Evolutionary conservation across 2,113 vertebrate genomes (phyloP), one percentile per base, ranked within the genome.

Genomic region (Tympanuchus pallidicinctus): DNA sequence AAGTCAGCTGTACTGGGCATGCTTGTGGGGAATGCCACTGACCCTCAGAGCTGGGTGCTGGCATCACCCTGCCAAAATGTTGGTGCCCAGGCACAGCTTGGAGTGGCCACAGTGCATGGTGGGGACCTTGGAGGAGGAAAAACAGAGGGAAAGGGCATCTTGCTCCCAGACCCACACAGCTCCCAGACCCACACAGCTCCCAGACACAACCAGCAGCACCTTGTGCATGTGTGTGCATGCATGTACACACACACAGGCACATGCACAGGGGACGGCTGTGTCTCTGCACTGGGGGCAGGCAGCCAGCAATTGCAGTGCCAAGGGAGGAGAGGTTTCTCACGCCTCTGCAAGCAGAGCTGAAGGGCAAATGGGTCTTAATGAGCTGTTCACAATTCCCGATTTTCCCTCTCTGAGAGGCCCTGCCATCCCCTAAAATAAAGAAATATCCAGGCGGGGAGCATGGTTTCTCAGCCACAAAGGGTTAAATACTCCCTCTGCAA

Each of bases 241-340:
- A 11, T 8, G 8, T 5, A 54, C 52, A 54, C 10, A 13, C 17
- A 7, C 25, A 38, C 9, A 36, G 36, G 15, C 69, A 32, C 38
- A 36, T 1, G 5, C 8, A 30, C 11, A 24, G 43, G 6, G 42
- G 19, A 21, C 11, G 5, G 42, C 71, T 71, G 85, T 80, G 71
- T 52, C 65, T 70, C 87, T 87, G 77, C 3, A 2, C 45, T 1
- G 2, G 5, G 10, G 90, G 79, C 86, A 40, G 69, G 8, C 60
- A 71, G 85, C 61, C 84, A 82, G 79, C 20, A 81, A n/a, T 30
- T 8, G 1, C 1, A 2, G 60, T 90, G 79, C 47, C 6, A 1
- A 50, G 84, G 82, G 40, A 85, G 71, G 85, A 90, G 73, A 90
- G 88, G 89, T 75, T 95, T 83, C 78, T 89, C 71, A 85, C 50